These are phyloP conservation scores for Drosophila melanica DNA, from an alignment of 1,140 invertebrate genomes.

Conservation along the genomic window DNA sequence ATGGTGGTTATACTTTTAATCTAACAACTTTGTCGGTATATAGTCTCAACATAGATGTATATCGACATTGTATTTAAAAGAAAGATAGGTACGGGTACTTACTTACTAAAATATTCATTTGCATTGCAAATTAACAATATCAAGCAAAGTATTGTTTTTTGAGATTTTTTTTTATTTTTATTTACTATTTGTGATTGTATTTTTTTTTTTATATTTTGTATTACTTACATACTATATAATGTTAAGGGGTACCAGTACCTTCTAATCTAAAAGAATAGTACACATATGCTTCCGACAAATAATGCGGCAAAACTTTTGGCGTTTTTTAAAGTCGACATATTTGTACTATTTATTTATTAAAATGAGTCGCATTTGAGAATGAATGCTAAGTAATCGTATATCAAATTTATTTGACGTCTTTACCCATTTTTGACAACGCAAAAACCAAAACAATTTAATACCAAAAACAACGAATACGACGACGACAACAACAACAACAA, in stretches of 20 bases:
- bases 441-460: slow-evolving; percentile 20
- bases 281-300: slow-evolving; percentile 15
- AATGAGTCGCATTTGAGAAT: slow-evolving; percentile 10
- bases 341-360: slow-evolving; percentile 21
- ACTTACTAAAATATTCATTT: not conserved
- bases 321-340: slow-evolving; percentile 5
- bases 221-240: too few relatives aligned
- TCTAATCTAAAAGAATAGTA: not conserved
- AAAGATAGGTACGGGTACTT: slow-evolving; percentile 6
- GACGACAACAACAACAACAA: slow-evolving; percentile 32
- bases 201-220: not conserved
- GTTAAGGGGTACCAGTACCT: slow-evolving; percentile 5
- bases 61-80: too few relatives aligned
- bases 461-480: slow-evolving; percentile 11
- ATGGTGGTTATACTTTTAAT: too few relatives aligned
- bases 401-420: slow-evolving; percentile 69
- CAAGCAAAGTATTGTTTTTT: slow-evolving; percentile 17
- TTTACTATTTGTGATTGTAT: not conserved
- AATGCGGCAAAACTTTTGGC: not conserved
- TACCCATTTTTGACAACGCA: slow-evolving; percentile 84
- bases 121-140: not conserved
- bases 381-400: slow-evolving; percentile 57
- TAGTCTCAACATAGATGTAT: too few relatives aligned
- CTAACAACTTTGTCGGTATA: too few relatives aligned
- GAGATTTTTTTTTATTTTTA: not conserved